These are phyloP conservation scores for Enteromius viviparus DNA, from an alignment of 2,797 vertebrate genomes.

Conservation along the genomic window DNA sequence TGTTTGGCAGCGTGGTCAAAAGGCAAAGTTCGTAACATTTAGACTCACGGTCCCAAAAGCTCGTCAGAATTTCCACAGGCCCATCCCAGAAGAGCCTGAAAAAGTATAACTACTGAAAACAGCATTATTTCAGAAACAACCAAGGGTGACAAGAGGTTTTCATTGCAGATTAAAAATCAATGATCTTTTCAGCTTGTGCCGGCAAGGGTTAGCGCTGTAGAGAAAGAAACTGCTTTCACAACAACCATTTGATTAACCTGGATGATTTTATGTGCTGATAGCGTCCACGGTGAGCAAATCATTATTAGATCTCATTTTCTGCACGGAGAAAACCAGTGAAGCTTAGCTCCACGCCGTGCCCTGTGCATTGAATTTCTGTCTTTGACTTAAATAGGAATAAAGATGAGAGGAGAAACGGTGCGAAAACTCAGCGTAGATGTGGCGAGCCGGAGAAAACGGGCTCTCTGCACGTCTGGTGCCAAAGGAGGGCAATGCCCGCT, in stretches of 20 bases:
- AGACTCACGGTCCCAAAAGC: conserved; percentile 40
- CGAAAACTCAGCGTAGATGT: conserved; percentile 49
- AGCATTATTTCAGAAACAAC: conserved; percentile 65
- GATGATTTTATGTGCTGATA: conserved; percentile 67
- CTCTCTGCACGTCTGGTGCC: conserved; percentile 40
- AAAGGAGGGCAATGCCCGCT: conserved; percentile 21
- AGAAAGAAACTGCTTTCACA: conserved; percentile 62
- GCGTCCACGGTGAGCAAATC: conserved; percentile 62
- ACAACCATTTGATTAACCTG: conserved; percentile 67
- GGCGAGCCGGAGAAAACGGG: neutral
- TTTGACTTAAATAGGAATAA: conserved; percentile 65
- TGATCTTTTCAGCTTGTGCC: conserved; percentile 62
- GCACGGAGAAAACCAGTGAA: conserved; percentile 63
- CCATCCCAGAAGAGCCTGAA: conserved; percentile 50
- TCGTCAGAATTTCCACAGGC: conserved; percentile 34
- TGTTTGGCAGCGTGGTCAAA: conserved; percentile 39
- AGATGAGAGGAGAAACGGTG: conserved; percentile 66
- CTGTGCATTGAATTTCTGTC: conserved; percentile 62
- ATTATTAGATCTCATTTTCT: conserved; percentile 67
- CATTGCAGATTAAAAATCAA: conserved; percentile 66
- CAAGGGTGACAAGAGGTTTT: conserved; percentile 63
- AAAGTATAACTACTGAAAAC: conserved; percentile 62
- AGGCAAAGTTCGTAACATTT: conserved; percentile 46
- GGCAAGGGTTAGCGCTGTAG: conserved; percentile 57
- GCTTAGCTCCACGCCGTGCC: conserved; percentile 59